Percentiles rank a stretch among this genome's conserved stretches.
These are phyloP conservation scores for Dipodomys spectabilis DNA, from an alignment of 2,113 vertebrate genomes.

Conservation along the genomic window DNA sequence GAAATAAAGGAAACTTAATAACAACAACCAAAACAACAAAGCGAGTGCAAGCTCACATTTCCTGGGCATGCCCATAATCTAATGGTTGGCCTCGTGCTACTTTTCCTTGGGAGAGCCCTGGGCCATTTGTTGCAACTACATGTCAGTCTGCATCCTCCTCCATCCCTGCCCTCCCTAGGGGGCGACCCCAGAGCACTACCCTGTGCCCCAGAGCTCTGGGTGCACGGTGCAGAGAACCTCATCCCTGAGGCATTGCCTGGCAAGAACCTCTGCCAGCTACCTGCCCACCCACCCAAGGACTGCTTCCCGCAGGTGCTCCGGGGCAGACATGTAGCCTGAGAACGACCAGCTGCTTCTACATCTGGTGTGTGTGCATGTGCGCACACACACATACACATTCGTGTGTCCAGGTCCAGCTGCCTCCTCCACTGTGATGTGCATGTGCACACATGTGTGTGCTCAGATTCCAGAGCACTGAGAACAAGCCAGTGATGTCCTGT, in stretches of 20 bases:
- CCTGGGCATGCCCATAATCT: no score
- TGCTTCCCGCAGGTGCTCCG: neutral
- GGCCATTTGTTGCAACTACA: neutral
- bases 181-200: neutral
- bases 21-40: neutral
- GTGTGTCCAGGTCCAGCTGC: neutral
- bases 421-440: no score
- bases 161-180: neutral
- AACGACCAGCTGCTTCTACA: no score
- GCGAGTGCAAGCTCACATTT: no score
- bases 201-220: neutral
- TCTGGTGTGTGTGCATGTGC: no score
- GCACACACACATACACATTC: no score
- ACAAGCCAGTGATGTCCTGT: neutral
- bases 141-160: neutral
- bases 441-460: no score
- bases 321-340: no score
- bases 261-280: neutral
- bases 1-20: slow-evolving; percentile 53
- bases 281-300: no score
- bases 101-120: neutral
- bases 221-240: neutral
- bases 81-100: neutral
- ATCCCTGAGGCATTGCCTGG: neutral
- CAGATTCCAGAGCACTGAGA: neutral